phyloP scores from a whole-genome alignment of 1,140 invertebrate genomes.

The Plectrocnemia conspersa region DNA sequence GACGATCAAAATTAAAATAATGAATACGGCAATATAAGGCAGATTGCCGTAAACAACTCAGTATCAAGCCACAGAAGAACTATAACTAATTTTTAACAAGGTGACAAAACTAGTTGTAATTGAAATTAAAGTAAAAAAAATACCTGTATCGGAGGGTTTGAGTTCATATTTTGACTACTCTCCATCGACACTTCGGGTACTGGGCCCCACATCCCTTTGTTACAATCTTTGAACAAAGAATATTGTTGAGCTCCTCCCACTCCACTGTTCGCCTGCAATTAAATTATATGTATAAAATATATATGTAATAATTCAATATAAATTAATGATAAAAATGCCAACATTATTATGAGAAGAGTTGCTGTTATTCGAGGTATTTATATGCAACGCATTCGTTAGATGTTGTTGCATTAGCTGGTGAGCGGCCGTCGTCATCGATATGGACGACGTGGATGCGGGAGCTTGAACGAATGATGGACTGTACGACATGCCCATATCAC shows the following conservation, averaged over 20 bases:
- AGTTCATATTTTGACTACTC: conserved; percentile 54
- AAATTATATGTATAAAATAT: conserved; percentile 5
- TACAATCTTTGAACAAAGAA: conserved; percentile 70
- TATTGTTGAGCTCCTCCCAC: conserved; percentile 53
- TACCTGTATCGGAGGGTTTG: conserved; percentile 46
- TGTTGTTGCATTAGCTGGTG: conserved; percentile 20
- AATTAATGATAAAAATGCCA: conserved; percentile 2
- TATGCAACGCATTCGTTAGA: conserved; percentile 22
- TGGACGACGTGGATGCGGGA: conserved; percentile 1
- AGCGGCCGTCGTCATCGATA: background rate
- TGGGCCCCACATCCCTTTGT: conserved; percentile 61
- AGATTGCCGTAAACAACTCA: too few relatives aligned
- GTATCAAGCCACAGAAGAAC: too few relatives aligned
- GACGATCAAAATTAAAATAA: too few relatives aligned
- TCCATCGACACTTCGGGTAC: conserved; percentile 52
- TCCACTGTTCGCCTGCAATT: conserved; percentile 3
- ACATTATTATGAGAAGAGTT: conserved; percentile 28
- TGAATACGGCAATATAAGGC: too few relatives aligned
- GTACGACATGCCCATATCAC: conserved; percentile 5
- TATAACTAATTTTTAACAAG: too few relatives aligned
- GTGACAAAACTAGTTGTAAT: too few relatives aligned
- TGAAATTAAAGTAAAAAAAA: too few relatives aligned
- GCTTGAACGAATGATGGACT: conserved; percentile 2
- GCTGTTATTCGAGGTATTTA: conserved; percentile 32
- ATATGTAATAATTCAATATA: background rate